These are phyloP conservation scores for Alca torda DNA, from an alignment of 2,797 vertebrate species.

Conservation along the genomic window DNA sequence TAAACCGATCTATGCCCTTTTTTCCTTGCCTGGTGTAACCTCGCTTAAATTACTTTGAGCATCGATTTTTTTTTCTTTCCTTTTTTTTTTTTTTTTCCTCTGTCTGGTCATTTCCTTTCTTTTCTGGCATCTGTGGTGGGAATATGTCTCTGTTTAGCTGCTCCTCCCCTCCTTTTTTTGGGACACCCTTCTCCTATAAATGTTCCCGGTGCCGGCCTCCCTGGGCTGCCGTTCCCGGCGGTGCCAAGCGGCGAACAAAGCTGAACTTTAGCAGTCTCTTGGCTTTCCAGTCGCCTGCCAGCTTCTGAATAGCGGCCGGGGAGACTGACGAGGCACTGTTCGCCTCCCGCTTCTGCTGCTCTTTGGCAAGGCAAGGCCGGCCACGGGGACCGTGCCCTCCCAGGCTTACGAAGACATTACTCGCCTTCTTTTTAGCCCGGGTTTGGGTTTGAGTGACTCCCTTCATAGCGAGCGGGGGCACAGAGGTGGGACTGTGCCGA, in stretches of 20 bases:
- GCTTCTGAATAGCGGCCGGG: conserved; percentile 17
- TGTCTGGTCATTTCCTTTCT: conserved; percentile 46
- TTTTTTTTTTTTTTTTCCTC: too few relatives aligned
- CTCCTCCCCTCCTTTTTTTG: conserved; percentile 33
- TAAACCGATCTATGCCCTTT: neutral
- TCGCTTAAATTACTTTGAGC: neutral
- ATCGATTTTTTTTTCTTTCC: neutral
- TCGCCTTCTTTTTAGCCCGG: neutral
- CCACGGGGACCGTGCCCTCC: neutral
- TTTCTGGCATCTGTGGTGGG: conserved; percentile 44
- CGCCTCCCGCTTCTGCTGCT: neutral
- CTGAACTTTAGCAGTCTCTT: conserved; percentile 45
- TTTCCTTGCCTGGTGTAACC: neutral
- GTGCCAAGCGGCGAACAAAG: conserved; percentile 44
- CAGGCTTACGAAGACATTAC: conserved; percentile 29
- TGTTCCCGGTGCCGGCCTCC: neutral
- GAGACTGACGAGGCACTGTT: conserved; percentile 45
- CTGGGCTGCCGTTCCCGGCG: rapidly evolving
- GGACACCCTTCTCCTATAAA: conserved; percentile 38
- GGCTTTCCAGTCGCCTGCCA: conserved; percentile 33
- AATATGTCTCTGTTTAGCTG: neutral
- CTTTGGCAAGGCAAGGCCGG: neutral
- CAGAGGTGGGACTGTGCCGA: conserved; percentile 27
- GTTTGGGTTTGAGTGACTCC: conserved; percentile 4
- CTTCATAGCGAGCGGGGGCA: neutral